These are phyloP conservation scores for Buathra laborator DNA, from an alignment of 2,888 invertebrate species.

Conservation along the genomic window DNA sequence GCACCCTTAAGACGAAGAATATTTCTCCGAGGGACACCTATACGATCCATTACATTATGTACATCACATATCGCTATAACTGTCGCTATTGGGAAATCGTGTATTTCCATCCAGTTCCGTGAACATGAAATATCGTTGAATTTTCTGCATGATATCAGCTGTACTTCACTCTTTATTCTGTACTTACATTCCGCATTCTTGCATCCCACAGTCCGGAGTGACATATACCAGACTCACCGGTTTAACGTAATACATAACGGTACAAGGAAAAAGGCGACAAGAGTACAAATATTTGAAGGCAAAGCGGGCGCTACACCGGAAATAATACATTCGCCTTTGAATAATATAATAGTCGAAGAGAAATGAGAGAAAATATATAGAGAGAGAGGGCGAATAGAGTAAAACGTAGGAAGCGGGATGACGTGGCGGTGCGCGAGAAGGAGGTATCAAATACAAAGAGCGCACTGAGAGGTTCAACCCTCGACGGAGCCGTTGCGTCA, in stretches of 20 bases:
- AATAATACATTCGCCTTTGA: slow-evolving; percentile 43
- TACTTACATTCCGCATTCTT: no score
- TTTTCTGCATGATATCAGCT: neutral
- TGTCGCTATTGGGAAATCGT: slow-evolving; percentile 29
- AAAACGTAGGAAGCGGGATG: neutral
- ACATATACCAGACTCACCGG: neutral
- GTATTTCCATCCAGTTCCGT: slow-evolving; percentile 8
- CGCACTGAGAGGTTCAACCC: slow-evolving; percentile 37
- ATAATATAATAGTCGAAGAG: slow-evolving; percentile 48
- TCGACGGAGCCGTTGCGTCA: slow-evolving; percentile 15
- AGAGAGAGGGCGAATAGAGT: neutral
- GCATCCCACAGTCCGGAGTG: no score
- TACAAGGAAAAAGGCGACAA: neutral
- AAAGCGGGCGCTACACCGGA: slow-evolving; percentile 27
- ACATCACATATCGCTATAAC: no score
- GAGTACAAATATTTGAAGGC: slow-evolving; percentile 43
- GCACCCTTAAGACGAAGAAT: no score
- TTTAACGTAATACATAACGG: slow-evolving; percentile 2
- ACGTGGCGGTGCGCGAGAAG: slow-evolving; percentile 27
- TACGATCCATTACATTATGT: no score
- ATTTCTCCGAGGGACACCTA: no score
- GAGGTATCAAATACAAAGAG: slow-evolving; percentile 47
- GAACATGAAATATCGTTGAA: slow-evolving; percentile 16
- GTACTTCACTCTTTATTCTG: no score
- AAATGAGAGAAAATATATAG: slow-evolving; percentile 8